These are phyloP conservation scores for Lamprologus callipterus DNA, from an alignment of 2,113 vertebrate genomes.

Conservation along the genomic window DNA sequence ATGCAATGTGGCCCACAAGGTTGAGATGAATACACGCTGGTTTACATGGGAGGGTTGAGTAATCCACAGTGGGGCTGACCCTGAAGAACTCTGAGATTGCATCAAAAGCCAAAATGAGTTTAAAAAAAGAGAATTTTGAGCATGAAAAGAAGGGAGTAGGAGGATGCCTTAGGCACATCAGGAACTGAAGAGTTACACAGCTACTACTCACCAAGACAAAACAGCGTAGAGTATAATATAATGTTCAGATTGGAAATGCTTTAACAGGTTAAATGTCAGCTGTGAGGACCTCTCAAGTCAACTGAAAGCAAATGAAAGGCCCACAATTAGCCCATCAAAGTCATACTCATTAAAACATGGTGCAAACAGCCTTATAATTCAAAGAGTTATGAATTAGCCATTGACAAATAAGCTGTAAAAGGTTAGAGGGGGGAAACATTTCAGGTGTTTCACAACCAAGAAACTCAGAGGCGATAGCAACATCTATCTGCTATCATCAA, in stretches of 20 bases:
- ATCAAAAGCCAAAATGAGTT: conserved; percentile 60
- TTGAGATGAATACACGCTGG: conserved; percentile 45
- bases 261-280: background rate
- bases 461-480: background rate
- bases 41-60: conserved; percentile 50
- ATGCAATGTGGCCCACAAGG: conserved; percentile 23
- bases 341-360: background rate
- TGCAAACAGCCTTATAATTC: background rate
- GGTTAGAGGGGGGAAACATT: background rate
- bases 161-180: conserved; percentile 46
- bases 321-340: background rate
- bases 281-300: background rate
- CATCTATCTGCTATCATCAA: conserved; percentile 30
- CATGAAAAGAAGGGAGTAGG: conserved; percentile 46
- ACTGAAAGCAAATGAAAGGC: background rate
- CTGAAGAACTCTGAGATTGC: conserved; percentile 51
- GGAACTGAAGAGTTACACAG: conserved; percentile 12
- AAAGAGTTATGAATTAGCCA: background rate
- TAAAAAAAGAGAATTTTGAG: conserved; percentile 40
- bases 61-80: conserved; percentile 52
- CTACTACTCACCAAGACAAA: conserved; percentile 15
- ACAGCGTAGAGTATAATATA: background rate
- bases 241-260: conserved; percentile 35
- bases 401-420: background rate
- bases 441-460: conserved; percentile 3